Base-by-base conservation (phyloP, 2,888 invertebrate genomes). In the Pollenia labialis region DNA sequence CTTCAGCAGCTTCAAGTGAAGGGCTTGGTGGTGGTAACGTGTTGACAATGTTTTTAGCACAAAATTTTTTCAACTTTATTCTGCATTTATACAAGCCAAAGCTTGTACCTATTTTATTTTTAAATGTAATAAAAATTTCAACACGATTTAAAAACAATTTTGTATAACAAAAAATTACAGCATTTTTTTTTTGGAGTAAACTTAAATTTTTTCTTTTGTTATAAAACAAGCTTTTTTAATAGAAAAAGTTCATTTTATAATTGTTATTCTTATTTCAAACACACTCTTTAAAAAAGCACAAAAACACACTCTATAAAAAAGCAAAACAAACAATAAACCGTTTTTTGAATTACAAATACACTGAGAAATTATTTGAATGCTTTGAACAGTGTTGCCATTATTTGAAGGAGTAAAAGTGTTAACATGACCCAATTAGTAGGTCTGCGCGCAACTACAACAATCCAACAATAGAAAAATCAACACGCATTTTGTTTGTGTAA, bases 1-100 rank as follows among this genome's bases (percentile, higher is more conserved):
- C 87, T 60, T 64, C 81, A 77, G 83, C 83, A 64, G 83, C 68
- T 84, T 88, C 88, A 52, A 81, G 77, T 50, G 84, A 60, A 12
- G 85, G 83, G 54, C 81, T 88, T 81, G 84, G 77, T 64, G 84
- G 77, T 64, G 80, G 87, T 77, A 77, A 85, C 84, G 82, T 88
- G 69, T 75, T 85, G 85, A 46, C 23, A 52, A 23, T 40, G 77
- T 62, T 32, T 18, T 18, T 66, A 50, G 10, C 32, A 50, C 14
- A 60, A n/a, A 52, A 50, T n/a, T 9, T 58, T 58, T 42, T 44
- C 1, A 60, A n/a, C 14, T 4, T 44, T 44, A 48, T 7, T 16
- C 6, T n/a, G 42, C 32, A 14, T 12, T 23, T 42, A 9, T 66
- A 44, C 1, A 54, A 62, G 69, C 18, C 1, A 52, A 60, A 32